Evolutionary conservation across 2,113 vertebrate species (phyloP).

Genomic region (Gorsachius goisagi): DNA sequence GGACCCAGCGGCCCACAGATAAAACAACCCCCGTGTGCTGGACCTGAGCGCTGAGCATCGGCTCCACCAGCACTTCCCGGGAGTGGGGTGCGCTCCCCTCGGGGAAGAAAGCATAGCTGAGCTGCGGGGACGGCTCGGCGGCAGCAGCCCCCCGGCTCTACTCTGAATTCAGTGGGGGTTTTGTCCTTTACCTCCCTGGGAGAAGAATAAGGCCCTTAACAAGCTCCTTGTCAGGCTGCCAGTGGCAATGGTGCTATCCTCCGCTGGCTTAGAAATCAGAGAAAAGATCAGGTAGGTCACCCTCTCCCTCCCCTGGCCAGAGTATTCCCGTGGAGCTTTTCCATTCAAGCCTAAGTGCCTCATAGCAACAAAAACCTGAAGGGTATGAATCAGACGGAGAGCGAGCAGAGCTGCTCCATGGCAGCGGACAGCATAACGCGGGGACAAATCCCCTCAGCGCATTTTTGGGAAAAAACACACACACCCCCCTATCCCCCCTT

Average conservation of each 20-base stretch:
- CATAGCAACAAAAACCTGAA: slow-evolving; percentile 45
- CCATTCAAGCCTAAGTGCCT: not conserved
- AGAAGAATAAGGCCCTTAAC: not conserved
- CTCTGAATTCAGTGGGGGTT: not conserved
- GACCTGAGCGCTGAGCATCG: accelerated
- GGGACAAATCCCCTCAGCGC: not conserved
- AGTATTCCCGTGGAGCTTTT: not conserved
- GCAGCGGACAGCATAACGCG: not conserved
- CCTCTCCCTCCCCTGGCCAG: not conserved
- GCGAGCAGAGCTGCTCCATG: not conserved
- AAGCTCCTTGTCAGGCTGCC: not conserved
- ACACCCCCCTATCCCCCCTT: not conserved
- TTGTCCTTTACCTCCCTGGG: not conserved
- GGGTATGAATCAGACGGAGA: not conserved
- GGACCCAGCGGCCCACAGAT: not conserved
- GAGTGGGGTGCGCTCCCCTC: accelerated
- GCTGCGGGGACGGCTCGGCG: not conserved
- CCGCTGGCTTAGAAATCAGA: slow-evolving; percentile 11
- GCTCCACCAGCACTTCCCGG: not conserved
- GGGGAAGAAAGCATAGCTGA: not conserved
- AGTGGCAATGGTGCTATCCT: not conserved
- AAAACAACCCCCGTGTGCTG: not conserved
- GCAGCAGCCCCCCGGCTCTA: not conserved
- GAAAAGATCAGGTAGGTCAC: slow-evolving; percentile 29
- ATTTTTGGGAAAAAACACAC: not conserved